A percentile compares a stretch with the other conserved stretches of the same genome.
These are phyloP conservation scores for Stegostoma tigrinum DNA, from an alignment of 2,113 vertebrate species.

Conservation along the genomic window DNA sequence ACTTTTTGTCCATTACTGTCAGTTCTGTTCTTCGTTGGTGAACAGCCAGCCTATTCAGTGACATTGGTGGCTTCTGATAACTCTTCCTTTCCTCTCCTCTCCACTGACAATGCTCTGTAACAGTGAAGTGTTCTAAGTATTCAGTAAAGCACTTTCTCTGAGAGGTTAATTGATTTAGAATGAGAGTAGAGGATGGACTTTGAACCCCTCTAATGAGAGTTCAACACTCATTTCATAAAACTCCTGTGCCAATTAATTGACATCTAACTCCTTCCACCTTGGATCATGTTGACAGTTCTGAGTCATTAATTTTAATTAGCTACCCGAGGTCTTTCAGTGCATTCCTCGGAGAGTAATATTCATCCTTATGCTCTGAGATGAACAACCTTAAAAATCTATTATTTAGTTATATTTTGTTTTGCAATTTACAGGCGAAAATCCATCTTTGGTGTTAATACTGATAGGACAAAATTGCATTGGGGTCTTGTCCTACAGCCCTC, in stretches of 20 bases:
- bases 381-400: neutral
- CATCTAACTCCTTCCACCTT: neutral
- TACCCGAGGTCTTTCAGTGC: neutral
- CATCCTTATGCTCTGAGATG: neutral
- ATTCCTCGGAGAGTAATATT: neutral
- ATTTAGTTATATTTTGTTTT: neutral
- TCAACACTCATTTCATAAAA: neutral
- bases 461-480: neutral
- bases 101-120: neutral
- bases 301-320: slow-evolving; percentile 8
- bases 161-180: slow-evolving; percentile 8
- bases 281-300: neutral
- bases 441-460: neutral
- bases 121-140: neutral
- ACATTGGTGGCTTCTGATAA: neutral
- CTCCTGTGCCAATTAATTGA: neutral
- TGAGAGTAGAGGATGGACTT: neutral
- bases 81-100: neutral
- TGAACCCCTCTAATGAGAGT: slow-evolving; percentile 3
- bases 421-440: neutral
- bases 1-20: neutral
- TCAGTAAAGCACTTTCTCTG: neutral
- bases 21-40: neutral
- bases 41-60: neutral
- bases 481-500: neutral